Percentiles rank a stretch among this genome's conserved stretches.
Evolutionary conservation across 2,888 invertebrate species (phyloP).

Genomic region (Nomada ruficornis): DNA sequence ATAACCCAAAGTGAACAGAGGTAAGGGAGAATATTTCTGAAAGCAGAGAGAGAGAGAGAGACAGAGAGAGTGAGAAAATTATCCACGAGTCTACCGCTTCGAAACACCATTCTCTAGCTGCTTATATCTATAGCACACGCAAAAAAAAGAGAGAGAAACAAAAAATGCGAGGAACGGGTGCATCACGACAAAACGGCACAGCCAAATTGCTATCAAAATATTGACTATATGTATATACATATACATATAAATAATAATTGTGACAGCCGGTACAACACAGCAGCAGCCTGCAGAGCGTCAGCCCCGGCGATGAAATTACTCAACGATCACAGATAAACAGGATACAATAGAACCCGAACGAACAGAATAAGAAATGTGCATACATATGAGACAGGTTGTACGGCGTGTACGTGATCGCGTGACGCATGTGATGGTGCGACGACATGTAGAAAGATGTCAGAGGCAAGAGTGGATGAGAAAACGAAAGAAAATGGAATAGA

Average conservation of each 20-base stretch:
- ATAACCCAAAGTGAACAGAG: background rate
- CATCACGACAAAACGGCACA: constrained; percentile 51
- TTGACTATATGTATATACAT: constrained; percentile 27
- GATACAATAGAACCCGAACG: constrained; percentile 12
- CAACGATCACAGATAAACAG: constrained; percentile 39
- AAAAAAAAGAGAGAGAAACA: background rate
- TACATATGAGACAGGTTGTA: constrained; percentile 1
- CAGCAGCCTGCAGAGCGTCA: constrained; percentile 69
- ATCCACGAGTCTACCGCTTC: background rate
- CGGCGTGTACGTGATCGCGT: background rate
- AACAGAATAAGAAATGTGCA: constrained; percentile 31
- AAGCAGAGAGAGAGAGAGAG: background rate
- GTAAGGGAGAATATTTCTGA: background rate
- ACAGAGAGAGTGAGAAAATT: background rate
- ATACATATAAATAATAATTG: constrained; percentile 29
- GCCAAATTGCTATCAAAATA: constrained; percentile 56
- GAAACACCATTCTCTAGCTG: background rate
- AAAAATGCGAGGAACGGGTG: constrained; percentile 61
- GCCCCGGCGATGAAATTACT: constrained; percentile 47
- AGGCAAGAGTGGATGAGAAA: background rate
- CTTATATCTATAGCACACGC: constrained; percentile 1
- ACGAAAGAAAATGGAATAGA: too few relatives aligned
- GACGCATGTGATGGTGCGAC: background rate
- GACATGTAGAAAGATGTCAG: background rate
- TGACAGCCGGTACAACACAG: constrained; percentile 67